Evolutionary conservation across 2,797 vertebrate genomes (phyloP), one percentile per base, ranked within the genome.

Genomic region (Notolabrus celidotus): DNA sequence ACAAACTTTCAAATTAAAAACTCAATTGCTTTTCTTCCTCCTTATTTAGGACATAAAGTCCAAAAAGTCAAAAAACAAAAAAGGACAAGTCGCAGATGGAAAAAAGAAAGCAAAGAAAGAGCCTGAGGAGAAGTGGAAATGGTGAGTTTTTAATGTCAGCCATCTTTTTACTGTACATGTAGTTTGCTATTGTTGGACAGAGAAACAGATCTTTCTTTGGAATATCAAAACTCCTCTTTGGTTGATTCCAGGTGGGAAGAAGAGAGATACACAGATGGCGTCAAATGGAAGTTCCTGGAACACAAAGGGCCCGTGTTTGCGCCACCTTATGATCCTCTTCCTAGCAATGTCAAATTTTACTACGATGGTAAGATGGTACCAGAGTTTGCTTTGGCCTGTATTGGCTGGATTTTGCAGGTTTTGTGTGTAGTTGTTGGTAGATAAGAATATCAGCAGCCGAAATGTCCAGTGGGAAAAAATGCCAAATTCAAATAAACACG

Each of bases 81-180:
- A 93, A 83, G 93, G 90, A 73, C 95, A 90, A 69, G 95, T 92
- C 22, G 80, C 89, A 0, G 96, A 96, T 77, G 95, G 93, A 60
- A 99, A 97, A 92, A 98, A 96, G 93, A 99, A 96, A 80, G 94
- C 83, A 31, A 99, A 99, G 87, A 98, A 99, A 82, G 98, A 99
- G 80, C 96, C 96, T 56, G 98, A 99, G 41, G 96, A 99, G 83
- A 99, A 99, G 87, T 99, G 98, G 98, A 99, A 99, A 96, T 99
- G 97, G 98, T 99, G 80, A 86, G 91, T 85, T 52, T 1, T 22
- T 54, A 22, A 10, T 52, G 11, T 27, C 34, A 29, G 14, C 45
- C 61, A 67, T 51, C 53, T 63, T 50, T 5, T 9, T 10, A 34
- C 6, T 58, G 25, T 65, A 23, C 16, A 23, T 59, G 17, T 46